Conservation (phyloP, 2,113 vertebrate species). For the Lethenteron reissneri region DNA sequence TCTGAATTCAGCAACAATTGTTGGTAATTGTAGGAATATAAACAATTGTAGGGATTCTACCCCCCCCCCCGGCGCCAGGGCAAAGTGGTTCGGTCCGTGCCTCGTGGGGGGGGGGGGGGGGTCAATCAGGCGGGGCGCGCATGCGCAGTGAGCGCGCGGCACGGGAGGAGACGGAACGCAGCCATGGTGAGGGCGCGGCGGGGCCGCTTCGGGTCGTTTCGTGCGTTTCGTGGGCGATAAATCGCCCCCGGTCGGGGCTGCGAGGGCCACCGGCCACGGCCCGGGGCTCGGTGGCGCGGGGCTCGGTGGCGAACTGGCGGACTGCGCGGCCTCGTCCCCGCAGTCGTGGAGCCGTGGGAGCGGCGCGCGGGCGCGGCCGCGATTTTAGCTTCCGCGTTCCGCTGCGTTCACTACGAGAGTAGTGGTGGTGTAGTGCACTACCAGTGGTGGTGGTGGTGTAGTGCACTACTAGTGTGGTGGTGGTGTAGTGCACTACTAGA, state of each 20-base stretch:
- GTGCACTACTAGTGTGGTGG: too few relatives aligned
- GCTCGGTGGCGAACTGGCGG: neutral
- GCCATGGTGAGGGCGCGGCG: constrained; percentile 20
- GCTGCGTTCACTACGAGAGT: too few relatives aligned
- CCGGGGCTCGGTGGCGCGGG: neutral
- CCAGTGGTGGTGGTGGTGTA: too few relatives aligned
- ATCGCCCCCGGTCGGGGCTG: neutral
- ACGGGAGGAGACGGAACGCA: constrained; percentile 12
- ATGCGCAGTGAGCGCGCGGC: constrained; percentile 15
- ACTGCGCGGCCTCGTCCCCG: neutral
- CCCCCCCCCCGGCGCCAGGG: fast-evolving
- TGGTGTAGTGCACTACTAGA: too few relatives aligned
- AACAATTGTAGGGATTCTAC: too few relatives aligned
- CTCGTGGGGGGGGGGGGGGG: constrained; percentile 9
- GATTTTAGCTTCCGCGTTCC: too few relatives aligned
- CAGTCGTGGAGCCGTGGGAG: too few relatives aligned
- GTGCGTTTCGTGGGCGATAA: too few relatives aligned
- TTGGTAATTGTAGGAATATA: too few relatives aligned
- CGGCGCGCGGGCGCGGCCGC: too few relatives aligned
- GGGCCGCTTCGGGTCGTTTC: neutral
- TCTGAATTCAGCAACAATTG: too few relatives aligned
- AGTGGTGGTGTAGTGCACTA: too few relatives aligned
- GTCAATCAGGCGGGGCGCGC: neutral
- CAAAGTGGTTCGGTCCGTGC: constrained; percentile 14
- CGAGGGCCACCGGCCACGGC: neutral